Conservation (phyloP, 2,113 vertebrate genomes). For the Sprattus sprattus region DNA sequence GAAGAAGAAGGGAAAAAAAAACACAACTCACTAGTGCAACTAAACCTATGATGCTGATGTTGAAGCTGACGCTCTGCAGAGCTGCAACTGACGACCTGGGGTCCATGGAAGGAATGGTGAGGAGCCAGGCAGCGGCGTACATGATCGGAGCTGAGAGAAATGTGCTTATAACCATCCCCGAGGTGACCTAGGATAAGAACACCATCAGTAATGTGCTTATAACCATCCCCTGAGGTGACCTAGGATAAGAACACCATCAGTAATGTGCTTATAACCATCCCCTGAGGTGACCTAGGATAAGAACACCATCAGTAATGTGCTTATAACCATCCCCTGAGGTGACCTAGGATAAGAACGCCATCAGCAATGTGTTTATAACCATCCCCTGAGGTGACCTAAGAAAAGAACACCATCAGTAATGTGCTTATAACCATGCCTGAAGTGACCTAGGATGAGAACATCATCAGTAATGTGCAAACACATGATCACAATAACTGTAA, state of each 20-base stretch:
- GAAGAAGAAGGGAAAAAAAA: background rate
- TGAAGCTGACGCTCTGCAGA: constrained; percentile 88
- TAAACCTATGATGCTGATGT: constrained; percentile 90
- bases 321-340: too few species aligned
- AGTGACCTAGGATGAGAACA: too few species aligned
- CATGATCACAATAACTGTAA: background rate
- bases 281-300: constrained; percentile 73
- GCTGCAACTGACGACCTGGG: constrained; percentile 78
- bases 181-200: constrained; percentile 66
- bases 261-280: too few species aligned
- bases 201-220: constrained; percentile 60
- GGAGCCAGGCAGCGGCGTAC: constrained; percentile 93
- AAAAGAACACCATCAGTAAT: too few species aligned
- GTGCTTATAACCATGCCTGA: too few species aligned
- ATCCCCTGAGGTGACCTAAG: constrained; percentile 79
- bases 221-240: constrained; percentile 95
- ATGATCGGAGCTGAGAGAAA: constrained; percentile 97
- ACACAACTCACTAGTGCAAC: constrained; percentile 83
- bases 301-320: too few species aligned
- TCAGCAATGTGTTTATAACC: too few species aligned
- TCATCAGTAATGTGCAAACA: background rate
- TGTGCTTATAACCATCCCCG: constrained; percentile 96
- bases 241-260: constrained; percentile 58
- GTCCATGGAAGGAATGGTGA: constrained; percentile 89
- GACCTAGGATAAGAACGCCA: too few species aligned